phyloP scores from a whole-genome alignment of 2,113 vertebrate genomes.

The Phainopepla nitens region DNA sequence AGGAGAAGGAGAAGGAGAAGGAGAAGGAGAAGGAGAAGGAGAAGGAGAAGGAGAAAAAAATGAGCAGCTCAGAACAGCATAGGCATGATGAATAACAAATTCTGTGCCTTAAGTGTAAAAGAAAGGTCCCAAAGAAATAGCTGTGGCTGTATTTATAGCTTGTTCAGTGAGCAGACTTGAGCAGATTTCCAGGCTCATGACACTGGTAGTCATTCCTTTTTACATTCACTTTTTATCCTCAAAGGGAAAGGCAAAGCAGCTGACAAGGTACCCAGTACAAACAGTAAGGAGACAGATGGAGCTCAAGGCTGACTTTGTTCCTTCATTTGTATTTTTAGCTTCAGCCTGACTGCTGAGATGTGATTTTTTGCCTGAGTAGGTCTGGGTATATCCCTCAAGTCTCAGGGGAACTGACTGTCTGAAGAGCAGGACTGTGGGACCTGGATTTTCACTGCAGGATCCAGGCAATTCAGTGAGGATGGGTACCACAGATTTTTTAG shows the following conservation, averaged over 20 bases:
- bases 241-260: neutral
- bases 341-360: neutral
- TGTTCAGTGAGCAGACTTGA: neutral
- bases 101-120: neutral
- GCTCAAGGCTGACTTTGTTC: neutral
- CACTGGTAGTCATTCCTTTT: neutral
- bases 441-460: neutral
- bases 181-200: neutral
- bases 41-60: neutral
- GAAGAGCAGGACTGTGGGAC: neutral
- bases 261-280: neutral
- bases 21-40: too few species aligned
- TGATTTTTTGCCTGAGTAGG: neutral
- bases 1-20: too few species aligned
- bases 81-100: neutral
- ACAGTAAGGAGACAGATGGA: neutral
- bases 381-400: neutral
- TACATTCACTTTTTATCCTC: neutral
- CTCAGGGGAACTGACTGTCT: neutral
- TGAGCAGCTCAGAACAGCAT: neutral
- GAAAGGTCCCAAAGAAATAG: neutral
- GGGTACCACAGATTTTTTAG: neutral
- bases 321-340: neutral
- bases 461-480: neutral
- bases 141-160: neutral